Evolutionary conservation across 2,888 invertebrate genomes (phyloP).

Genomic region (Gandaritis pyraliata): DNA sequence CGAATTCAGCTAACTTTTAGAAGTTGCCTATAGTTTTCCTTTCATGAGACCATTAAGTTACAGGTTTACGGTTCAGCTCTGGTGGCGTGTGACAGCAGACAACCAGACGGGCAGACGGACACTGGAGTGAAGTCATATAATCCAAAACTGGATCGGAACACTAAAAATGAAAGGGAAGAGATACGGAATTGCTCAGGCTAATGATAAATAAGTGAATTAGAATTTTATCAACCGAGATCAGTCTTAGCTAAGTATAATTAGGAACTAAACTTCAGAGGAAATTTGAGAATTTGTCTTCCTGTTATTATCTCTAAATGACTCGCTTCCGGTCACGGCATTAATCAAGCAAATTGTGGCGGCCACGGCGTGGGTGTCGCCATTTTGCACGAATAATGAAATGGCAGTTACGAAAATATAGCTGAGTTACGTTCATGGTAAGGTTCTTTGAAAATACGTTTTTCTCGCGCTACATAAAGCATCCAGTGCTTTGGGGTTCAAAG

Average conservation of each 20-base stretch:
- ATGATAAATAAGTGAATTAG: too few species aligned
- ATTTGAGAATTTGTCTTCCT: conserved; percentile 4
- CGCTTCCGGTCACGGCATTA: conserved; percentile 37
- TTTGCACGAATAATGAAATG: conserved; percentile 28
- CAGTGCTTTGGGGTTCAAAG: neutral
- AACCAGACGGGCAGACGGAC: too few species aligned
- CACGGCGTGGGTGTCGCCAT: too few species aligned
- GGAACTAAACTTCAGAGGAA: conserved; percentile 15
- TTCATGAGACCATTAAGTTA: too few species aligned
- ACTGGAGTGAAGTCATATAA: too few species aligned
- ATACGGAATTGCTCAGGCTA: too few species aligned
- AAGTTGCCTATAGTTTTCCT: too few species aligned
- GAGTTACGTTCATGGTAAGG: neutral
- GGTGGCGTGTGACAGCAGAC: too few species aligned
- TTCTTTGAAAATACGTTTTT: conserved; percentile 22
- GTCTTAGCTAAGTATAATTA: neutral
- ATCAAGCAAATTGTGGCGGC: conserved; percentile 44
- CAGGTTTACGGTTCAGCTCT: too few species aligned
- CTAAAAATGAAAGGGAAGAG: too few species aligned
- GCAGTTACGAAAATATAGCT: conserved; percentile 23
- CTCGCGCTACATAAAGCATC: conserved; percentile 16
- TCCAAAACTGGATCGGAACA: too few species aligned
- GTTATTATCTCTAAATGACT: conserved; percentile 10
- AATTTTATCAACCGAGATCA: neutral
- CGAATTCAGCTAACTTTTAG: too few species aligned